Conservation (phyloP, 2,113 vertebrate species). For the human region DNA sequence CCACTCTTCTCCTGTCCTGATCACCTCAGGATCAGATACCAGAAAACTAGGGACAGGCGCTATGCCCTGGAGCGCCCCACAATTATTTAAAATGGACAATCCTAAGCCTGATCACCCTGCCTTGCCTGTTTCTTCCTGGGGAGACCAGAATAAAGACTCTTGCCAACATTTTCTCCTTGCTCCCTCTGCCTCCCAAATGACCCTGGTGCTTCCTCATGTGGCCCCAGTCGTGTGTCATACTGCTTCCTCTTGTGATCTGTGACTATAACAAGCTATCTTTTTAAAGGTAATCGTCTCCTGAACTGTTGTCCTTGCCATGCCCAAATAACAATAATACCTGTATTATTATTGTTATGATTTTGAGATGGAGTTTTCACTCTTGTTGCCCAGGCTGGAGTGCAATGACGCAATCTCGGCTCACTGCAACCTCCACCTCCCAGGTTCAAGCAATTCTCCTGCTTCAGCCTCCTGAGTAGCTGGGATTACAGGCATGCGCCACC, state of each 20-base stretch:
- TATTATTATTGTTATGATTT: neutral
- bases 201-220: accelerated
- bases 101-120: neutral
- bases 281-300: neutral
- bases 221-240: accelerated
- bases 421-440: too few species aligned
- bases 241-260: neutral
- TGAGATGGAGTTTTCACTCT: too few species aligned
- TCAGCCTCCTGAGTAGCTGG: too few species aligned
- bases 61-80: accelerated
- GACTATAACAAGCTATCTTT: neutral
- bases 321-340: neutral
- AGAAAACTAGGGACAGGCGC: neutral
- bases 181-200: neutral
- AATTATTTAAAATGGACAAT: neutral
- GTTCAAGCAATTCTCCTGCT: too few species aligned
- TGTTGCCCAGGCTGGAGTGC: too few species aligned
- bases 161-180: neutral
- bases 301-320: neutral
- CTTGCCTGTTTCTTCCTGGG: neutral
- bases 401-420: too few species aligned
- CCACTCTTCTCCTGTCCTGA: neutral
- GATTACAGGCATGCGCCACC: too few species aligned
- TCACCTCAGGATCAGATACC: neutral
- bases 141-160: neutral